phyloP scores from a whole-genome alignment of 2,797 vertebrate genomes.

The Siniperca scherzeri region DNA sequence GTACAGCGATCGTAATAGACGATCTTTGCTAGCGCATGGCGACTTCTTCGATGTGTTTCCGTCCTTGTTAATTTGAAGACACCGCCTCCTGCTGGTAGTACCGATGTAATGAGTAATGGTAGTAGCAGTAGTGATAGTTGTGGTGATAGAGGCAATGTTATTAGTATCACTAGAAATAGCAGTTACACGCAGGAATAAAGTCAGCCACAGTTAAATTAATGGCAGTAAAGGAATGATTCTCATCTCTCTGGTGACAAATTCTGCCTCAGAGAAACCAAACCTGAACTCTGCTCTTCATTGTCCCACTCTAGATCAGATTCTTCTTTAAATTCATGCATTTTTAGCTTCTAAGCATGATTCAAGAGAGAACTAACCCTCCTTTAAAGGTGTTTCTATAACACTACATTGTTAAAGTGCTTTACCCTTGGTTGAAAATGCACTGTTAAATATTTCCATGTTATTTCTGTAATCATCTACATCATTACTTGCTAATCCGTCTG shows the following conservation, averaged over 20 bases:
- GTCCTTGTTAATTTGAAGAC: rapidly evolving
- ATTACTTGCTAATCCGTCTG: background rate
- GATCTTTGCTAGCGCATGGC: conserved; percentile 45
- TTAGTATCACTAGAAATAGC: background rate
- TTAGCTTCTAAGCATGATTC: background rate
- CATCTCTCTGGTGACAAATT: background rate
- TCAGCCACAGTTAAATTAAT: background rate
- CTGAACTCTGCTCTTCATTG: background rate
- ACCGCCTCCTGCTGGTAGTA: conserved; percentile 35
- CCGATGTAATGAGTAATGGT: background rate
- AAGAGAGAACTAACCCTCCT: no score
- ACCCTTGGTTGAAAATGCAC: no score
- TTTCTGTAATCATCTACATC: background rate
- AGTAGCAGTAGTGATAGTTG: no score
- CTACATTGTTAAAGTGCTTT: no score
- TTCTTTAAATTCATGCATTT: background rate
- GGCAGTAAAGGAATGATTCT: background rate
- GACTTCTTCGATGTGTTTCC: conserved; percentile 43
- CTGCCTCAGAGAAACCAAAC: no score
- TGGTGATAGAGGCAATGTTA: background rate
- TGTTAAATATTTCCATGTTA: background rate
- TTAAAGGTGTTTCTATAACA: background rate
- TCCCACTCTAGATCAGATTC: background rate
- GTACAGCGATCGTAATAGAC: background rate
- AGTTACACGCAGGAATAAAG: background rate